Conservation (phyloP, 2,888 invertebrate genomes). For the Pseudococcus viburni region DNA sequence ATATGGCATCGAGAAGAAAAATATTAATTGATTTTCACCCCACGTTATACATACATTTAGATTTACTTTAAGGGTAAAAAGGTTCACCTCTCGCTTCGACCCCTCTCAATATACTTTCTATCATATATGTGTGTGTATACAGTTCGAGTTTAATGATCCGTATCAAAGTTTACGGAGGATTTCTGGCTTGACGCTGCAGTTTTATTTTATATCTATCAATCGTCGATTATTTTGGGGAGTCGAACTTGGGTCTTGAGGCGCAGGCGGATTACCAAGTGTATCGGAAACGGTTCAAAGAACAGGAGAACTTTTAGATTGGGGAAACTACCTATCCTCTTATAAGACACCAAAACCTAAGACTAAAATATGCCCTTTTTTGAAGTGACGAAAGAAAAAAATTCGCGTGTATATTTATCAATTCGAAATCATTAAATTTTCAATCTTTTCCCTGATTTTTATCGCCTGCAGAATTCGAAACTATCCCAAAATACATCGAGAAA, state of each 20-base stretch:
- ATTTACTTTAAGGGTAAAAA: background rate
- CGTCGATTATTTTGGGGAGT: conserved; percentile 21
- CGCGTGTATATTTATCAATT: too few species aligned
- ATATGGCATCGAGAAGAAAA: background rate
- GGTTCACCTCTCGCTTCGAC: background rate
- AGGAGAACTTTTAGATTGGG: background rate
- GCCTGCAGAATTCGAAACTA: too few species aligned
- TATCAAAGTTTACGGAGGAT: conserved; percentile 40
- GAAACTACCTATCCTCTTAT: too few species aligned
- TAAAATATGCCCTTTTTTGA: too few species aligned
- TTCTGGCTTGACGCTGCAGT: conserved; percentile 19
- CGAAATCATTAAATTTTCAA: too few species aligned
- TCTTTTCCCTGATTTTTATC: too few species aligned
- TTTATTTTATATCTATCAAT: conserved; percentile 43
- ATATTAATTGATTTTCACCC: conserved; percentile 37
- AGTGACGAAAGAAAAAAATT: too few species aligned
- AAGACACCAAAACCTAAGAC: too few species aligned
- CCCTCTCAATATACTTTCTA: background rate
- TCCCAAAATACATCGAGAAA: too few species aligned
- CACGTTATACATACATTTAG: background rate
- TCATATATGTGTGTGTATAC: background rate
- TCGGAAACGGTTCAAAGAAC: conserved; percentile 8
- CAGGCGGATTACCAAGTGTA: background rate
- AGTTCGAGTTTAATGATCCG: conserved; percentile 31
- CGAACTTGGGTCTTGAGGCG: too few species aligned